Percentiles rank a stretch among this genome's conserved stretches.
Evolutionary conservation across 2,888 invertebrate species (phyloP).

Genomic region (Crocallis elinguaria): DNA sequence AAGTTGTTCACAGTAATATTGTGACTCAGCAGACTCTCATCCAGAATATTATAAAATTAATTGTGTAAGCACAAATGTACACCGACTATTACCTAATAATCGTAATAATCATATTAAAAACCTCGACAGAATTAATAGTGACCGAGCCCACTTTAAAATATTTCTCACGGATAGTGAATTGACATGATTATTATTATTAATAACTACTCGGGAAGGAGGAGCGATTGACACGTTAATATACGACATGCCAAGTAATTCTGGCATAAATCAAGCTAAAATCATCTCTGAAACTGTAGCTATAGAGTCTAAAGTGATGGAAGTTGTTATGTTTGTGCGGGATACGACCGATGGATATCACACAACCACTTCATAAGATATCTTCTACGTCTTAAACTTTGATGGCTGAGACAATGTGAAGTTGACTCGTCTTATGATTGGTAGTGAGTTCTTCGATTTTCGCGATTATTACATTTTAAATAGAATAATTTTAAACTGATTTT

Average conservation of each 20-base stretch:
- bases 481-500: neutral
- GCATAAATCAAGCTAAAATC: conserved; percentile 31
- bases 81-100: conserved; percentile 77
- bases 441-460: conserved; percentile 65
- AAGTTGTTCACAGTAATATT: conserved; percentile 35
- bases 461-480: neutral
- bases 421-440: conserved; percentile 63
- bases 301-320: conserved; percentile 22
- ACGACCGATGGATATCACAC: conserved; percentile 64
- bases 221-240: conserved; percentile 81
- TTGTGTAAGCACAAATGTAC: conserved; percentile 70
- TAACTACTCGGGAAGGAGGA: conserved; percentile 68
- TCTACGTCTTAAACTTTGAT: conserved; percentile 56
- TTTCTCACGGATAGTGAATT: conserved; percentile 76
- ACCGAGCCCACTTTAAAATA: conserved; percentile 65
- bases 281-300: conserved; percentile 28
- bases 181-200: conserved; percentile 82
- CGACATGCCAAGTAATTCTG: conserved; percentile 43
- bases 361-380: conserved; percentile 64
- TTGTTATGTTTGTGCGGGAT: conserved; percentile 47
- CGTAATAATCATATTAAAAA: conserved; percentile 67
- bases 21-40: conserved; percentile 74
- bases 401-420: conserved; percentile 76
- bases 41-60: conserved; percentile 72
- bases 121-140: conserved; percentile 74